Evolutionary conservation across 2,113 vertebrate genomes (phyloP).

Genomic region (Calonectris borealis): DNA sequence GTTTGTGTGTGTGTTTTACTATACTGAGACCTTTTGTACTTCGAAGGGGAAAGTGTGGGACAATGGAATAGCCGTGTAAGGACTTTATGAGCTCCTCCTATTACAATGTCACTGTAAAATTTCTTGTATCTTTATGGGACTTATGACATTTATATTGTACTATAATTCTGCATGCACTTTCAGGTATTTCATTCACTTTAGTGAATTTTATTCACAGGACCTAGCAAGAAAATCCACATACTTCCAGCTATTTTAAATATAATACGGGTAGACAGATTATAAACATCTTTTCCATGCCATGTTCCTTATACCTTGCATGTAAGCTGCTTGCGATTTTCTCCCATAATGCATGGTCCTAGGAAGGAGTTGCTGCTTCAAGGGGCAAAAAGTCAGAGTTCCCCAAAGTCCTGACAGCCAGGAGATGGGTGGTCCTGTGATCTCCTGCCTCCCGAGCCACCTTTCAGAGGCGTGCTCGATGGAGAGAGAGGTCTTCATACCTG

Average conservation of each 20-base stretch:
- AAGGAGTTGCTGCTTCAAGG: neutral
- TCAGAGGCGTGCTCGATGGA: fast-evolving
- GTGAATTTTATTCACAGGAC: neutral
- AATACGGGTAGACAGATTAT: fast-evolving
- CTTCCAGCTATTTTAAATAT: neutral
- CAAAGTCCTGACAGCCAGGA: neutral
- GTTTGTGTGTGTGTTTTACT: neutral
- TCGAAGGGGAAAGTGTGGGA: neutral
- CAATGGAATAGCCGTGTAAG: fast-evolving
- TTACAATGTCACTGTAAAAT: neutral
- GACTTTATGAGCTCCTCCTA: neutral
- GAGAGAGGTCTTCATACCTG: neutral
- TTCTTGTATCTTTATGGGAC: neutral
- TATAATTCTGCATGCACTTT: neutral
- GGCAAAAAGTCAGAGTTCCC: neutral
- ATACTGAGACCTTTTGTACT: neutral
- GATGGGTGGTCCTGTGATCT: neutral
- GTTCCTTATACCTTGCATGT: neutral
- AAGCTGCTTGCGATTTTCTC: neutral
- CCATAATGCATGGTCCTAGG: neutral
- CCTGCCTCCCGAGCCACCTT: neutral
- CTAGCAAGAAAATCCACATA: neutral
- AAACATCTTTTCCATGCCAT: neutral
- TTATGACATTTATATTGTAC: neutral
- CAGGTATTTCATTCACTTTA: neutral